Percentiles rank a stretch among this genome's conserved stretches.
These are phyloP conservation scores for Neomorphus geoffroyi DNA, from an alignment of 2,797 vertebrate species.

Conservation along the genomic window DNA sequence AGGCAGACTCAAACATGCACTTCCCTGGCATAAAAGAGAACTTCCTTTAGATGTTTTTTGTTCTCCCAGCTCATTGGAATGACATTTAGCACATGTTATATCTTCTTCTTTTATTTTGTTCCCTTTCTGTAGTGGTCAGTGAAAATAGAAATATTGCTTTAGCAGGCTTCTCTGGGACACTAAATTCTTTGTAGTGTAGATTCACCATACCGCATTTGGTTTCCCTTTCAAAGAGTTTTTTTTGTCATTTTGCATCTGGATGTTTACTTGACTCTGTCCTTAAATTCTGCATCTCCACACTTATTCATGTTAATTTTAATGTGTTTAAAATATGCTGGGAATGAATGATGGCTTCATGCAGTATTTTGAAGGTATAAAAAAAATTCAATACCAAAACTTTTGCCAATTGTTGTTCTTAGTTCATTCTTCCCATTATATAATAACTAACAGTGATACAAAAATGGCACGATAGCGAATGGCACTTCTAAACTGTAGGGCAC, in stretches of 20 bases:
- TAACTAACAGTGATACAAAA: not conserved
- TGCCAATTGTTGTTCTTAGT: not conserved
- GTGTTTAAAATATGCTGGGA: not conserved
- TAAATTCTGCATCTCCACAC: not conserved
- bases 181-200: not conserved
- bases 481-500: not conserved
- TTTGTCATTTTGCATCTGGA: not conserved
- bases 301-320: not conserved
- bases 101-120: not conserved
- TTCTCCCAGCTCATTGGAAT: not conserved
- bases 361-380: not conserved
- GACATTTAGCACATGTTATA: not conserved
- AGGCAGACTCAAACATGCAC: not conserved
- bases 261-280: not conserved
- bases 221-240: not conserved
- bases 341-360: not conserved
- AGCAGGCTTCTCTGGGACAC: not conserved
- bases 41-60: not conserved
- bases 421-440: not conserved
- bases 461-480: not conserved
- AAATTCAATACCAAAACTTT: not conserved
- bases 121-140: not conserved
- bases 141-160: not conserved
- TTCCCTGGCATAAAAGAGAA: not conserved
- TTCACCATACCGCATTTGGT: not conserved